phyloP scores from a whole-genome alignment of 2,113 vertebrate genomes.

The Trematocara marginatum region DNA sequence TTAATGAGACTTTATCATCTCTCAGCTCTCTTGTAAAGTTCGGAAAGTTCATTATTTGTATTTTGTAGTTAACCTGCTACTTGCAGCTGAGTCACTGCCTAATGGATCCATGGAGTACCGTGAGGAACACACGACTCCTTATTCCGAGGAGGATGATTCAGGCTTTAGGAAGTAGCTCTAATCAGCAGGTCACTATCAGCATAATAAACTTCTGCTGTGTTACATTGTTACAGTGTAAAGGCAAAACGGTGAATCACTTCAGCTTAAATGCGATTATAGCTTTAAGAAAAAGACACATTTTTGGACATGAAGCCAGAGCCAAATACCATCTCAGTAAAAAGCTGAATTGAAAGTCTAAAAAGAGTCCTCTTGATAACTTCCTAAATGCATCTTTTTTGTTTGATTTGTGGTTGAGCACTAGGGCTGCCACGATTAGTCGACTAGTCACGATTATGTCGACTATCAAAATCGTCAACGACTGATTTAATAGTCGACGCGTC shows the following conservation, averaged over 20 bases:
- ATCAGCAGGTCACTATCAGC: background rate
- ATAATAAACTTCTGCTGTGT: background rate
- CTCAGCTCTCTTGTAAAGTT: background rate
- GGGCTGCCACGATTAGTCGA: too few relatives aligned
- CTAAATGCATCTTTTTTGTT: background rate
- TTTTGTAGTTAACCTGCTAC: background rate
- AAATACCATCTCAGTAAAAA: background rate
- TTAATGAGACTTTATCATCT: background rate
- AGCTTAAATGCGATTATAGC: background rate
- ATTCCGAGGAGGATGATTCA: slow-evolving; percentile 42
- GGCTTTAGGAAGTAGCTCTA: slow-evolving; percentile 14
- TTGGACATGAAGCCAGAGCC: background rate
- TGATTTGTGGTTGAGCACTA: slow-evolving; percentile 8
- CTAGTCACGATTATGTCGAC: too few relatives aligned
- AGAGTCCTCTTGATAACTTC: background rate
- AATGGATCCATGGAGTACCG: background rate
- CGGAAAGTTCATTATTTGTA: background rate
- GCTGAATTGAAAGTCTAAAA: background rate
- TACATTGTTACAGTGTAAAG: background rate
- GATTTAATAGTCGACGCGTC: too few relatives aligned
- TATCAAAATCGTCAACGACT: too few relatives aligned
- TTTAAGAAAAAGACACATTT: background rate
- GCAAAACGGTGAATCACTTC: background rate
- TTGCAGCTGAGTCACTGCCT: slow-evolving; percentile 18
- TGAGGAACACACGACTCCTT: slow-evolving; percentile 14